Conservation (phyloP, 2,888 invertebrate species). For the Diachrysia chrysitis region DNA sequence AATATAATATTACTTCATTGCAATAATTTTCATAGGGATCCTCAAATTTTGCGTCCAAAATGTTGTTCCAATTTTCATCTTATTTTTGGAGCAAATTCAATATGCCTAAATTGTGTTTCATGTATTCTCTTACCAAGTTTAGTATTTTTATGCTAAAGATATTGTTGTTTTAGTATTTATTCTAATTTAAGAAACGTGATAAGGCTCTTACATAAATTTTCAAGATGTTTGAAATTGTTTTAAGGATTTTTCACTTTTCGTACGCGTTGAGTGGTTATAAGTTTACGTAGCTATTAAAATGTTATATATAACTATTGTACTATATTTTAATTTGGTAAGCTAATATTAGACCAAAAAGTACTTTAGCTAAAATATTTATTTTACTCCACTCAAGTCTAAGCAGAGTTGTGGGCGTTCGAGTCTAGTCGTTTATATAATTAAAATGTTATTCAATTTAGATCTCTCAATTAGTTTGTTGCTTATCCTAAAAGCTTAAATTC, state of each 20-base stretch:
- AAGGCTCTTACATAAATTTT: too few relatives aligned
- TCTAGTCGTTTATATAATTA: background rate
- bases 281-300: too few relatives aligned
- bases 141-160: conserved; percentile 22
- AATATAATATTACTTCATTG: background rate
- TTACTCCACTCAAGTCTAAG: background rate
- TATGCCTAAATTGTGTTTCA: conserved; percentile 30
- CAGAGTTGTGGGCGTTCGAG: background rate
- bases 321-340: too few relatives aligned
- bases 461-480: background rate
- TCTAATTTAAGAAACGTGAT: too few relatives aligned
- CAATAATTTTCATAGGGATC: background rate
- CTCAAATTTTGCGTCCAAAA: conserved; percentile 21
- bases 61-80: conserved; percentile 42
- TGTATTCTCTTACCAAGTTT: conserved; percentile 40
- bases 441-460: background rate
- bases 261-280: too few relatives aligned
- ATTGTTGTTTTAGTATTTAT: conserved; percentile 20
- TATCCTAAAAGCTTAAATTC: background rate
- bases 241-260: too few relatives aligned
- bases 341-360: background rate
- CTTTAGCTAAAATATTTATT: background rate
- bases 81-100: conserved; percentile 39
- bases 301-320: too few relatives aligned
- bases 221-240: too few relatives aligned